Conservation (phyloP, 2,888 invertebrate genomes). For the Sesia bembeciformis region DNA sequence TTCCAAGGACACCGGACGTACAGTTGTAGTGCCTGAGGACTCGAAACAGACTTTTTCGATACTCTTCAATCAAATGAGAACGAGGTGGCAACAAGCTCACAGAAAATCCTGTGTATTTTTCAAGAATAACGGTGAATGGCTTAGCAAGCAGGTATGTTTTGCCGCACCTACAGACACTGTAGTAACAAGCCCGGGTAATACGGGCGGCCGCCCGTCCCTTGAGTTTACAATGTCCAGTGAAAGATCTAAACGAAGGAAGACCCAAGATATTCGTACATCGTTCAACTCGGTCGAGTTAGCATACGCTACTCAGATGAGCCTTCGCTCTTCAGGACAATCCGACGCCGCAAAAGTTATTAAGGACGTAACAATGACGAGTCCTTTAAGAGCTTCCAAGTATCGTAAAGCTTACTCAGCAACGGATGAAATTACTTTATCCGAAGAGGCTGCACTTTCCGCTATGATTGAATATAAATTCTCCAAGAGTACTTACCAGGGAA, state of each 20-base stretch:
- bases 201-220: no score
- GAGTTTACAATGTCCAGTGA: no score
- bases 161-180: no score
- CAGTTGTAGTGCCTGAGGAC: not conserved
- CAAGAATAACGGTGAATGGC: no score
- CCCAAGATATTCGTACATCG: constrained; percentile 1
- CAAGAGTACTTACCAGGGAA: constrained; percentile 6
- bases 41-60: not conserved
- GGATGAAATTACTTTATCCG: not conserved
- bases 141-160: no score
- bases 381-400: not conserved
- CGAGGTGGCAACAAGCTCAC: not conserved
- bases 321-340: constrained; percentile 2
- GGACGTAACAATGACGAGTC: not conserved
- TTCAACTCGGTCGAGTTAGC: constrained; percentile 1
- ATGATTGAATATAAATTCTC: constrained; percentile 5
- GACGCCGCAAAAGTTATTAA: constrained; percentile 1
- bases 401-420: no score
- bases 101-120: no score
- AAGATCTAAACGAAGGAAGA: constrained; percentile 3
- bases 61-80: not conserved
- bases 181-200: no score
- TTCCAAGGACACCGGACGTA: not conserved
- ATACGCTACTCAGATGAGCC: constrained; percentile 5
- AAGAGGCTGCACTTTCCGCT: constrained; percentile 3